A percentile compares a stretch with the other conserved stretches of the same genome.
Evolutionary conservation across 2,797 vertebrate species (phyloP).

Genomic region (Clamator glandarius): DNA sequence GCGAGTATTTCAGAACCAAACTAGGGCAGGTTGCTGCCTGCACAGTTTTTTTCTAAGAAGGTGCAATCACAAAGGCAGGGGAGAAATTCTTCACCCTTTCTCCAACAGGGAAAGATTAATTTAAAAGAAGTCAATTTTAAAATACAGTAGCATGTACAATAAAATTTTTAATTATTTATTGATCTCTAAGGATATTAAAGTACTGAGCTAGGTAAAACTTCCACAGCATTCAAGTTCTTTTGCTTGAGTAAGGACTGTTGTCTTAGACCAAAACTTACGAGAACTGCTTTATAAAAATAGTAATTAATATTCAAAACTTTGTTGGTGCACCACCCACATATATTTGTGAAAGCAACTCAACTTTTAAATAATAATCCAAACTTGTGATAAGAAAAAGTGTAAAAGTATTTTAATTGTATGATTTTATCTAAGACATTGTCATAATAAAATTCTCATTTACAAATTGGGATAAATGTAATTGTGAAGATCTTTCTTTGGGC

Average conservation of each 20-base stretch:
- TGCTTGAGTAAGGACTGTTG: slow-evolving; percentile 41
- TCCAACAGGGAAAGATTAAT: not conserved
- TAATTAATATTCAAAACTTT: slow-evolving; percentile 48
- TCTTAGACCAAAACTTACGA: slow-evolving; percentile 13
- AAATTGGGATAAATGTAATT: not conserved
- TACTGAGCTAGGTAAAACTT: slow-evolving; percentile 54
- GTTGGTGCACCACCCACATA: not conserved
- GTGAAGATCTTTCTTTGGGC: not conserved
- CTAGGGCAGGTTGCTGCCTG: not conserved
- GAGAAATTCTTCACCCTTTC: not conserved
- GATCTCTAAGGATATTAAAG: slow-evolving; percentile 32
- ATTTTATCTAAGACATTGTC: not conserved
- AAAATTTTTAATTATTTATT: slow-evolving; percentile 61
- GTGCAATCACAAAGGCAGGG: not conserved
- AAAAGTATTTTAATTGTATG: not conserved
- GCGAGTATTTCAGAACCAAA: slow-evolving; percentile 31
- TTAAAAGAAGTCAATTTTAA: slow-evolving; percentile 43
- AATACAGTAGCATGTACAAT: slow-evolving; percentile 18
- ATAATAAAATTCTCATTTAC: slow-evolving; percentile 1
- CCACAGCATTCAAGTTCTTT: slow-evolving; percentile 36
- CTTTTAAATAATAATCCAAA: slow-evolving; percentile 12
- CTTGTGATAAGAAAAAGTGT: not conserved
- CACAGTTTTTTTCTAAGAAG: not conserved
- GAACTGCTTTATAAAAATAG: slow-evolving; percentile 37
- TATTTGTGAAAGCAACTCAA: not conserved